phyloP scores from a whole-genome alignment of 2,113 vertebrate genomes.

The Corythornis cristatus region DNA sequence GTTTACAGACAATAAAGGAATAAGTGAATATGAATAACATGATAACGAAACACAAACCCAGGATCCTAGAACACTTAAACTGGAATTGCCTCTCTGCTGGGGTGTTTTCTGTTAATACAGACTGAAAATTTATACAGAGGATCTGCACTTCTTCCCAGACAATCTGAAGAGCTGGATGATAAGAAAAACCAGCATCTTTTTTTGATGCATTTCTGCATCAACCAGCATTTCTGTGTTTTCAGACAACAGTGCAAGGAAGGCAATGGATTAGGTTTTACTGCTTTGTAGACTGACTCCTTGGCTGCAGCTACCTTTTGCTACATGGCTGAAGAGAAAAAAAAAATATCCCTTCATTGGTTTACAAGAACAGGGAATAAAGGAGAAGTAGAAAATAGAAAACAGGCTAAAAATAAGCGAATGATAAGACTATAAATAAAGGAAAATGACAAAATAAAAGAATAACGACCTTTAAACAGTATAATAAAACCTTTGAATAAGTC shows the following conservation, averaged over 20 bases:
- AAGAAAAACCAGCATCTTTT: not conserved
- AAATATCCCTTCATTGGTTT: not conserved
- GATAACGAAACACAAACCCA: not conserved
- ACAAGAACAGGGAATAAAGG: not conserved
- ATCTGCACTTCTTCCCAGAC: not conserved
- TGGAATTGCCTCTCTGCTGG: not conserved
- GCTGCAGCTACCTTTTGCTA: not conserved
- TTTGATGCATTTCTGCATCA: not conserved
- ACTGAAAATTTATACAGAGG: not conserved
- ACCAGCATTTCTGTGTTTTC: accelerated
- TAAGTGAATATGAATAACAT: not conserved
- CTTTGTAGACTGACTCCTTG: not conserved
- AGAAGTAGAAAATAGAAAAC: not conserved
- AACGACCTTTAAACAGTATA: not conserved
- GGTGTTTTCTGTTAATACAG: not conserved
- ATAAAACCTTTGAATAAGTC: not conserved
- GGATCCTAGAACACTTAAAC: not conserved
- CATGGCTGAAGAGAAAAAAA: not conserved
- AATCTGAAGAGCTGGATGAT: not conserved
- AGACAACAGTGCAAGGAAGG: not conserved
- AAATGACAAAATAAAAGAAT: not conserved
- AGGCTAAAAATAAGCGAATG: not conserved
- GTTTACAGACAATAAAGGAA: not conserved
- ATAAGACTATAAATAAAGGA: not conserved
- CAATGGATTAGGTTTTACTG: not conserved